A percentile compares a stretch with the other conserved stretches of the same genome.
These are phyloP conservation scores for Alcedo quadribrachys DNA, from an alignment of 2,797 vertebrate genomes.

Conservation along the genomic window DNA sequence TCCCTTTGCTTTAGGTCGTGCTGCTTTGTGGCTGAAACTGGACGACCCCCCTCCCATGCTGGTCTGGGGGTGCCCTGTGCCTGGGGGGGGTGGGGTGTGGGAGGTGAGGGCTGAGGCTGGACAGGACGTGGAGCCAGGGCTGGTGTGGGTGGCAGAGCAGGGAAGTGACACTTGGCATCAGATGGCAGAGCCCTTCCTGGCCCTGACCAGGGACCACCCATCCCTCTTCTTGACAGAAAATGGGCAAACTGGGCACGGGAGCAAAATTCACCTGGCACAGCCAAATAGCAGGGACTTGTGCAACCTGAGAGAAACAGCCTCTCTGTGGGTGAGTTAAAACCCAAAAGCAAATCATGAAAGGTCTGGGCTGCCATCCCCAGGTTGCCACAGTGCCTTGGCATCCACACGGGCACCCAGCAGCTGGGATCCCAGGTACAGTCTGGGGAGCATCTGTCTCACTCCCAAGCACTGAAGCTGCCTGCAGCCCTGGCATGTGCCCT, in stretches of 20 bases:
- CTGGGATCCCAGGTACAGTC: fast-evolving
- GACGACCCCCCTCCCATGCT: not conserved
- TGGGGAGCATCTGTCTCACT: fast-evolving
- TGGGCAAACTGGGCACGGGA: not conserved
- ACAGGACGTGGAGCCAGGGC: fast-evolving
- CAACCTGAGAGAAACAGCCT: not conserved
- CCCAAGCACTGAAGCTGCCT: fast-evolving
- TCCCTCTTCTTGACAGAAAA: not conserved
- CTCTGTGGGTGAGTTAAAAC: too few species aligned
- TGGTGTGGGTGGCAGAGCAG: not conserved
- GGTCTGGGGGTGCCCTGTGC: fast-evolving
- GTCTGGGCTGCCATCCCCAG: not conserved
- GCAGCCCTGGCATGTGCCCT: fast-evolving
- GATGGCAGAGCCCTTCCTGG: not conserved
- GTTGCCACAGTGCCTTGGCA: not conserved
- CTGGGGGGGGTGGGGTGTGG: not conserved
- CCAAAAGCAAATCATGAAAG: fast-evolving
- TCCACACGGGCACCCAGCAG: fast-evolving
- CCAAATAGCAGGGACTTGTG: not conserved
- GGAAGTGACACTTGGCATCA: not conserved
- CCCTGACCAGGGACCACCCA: not conserved
- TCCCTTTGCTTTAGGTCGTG: fast-evolving
- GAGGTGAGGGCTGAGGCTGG: not conserved
- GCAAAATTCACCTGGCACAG: fast-evolving
- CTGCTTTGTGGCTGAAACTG: not conserved